Evolutionary conservation across 2,113 vertebrate species (phyloP), one percentile per base, ranked within the genome.

Genomic region (Tragelaphus scriptus): DNA sequence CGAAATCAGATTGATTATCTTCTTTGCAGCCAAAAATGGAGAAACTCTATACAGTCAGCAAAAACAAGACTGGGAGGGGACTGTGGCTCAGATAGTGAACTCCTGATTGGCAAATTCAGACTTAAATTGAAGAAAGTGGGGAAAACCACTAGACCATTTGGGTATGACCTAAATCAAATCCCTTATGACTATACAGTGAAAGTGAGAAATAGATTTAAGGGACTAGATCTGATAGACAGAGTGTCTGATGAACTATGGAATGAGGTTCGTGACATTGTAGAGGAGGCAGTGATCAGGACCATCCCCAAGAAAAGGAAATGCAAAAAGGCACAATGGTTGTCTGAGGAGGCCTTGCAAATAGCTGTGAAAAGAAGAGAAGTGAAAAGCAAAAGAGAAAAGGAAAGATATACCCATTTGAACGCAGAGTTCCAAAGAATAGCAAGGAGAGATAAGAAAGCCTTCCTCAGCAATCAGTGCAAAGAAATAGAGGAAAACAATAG

Each of bases 391-490:
- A 15, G 16, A 19, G 16, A n/a, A 68, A 68, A 68, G 16, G 65
- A 68, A 68, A 68, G 63, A 68, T n/a, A 68, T n/a, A n/a, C 16
- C 16, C 16, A n/a, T 16, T 19, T n/a, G 16, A 68, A 68, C 0
- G 15, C 63, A 68, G 63, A 68, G 16, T 68, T n/a, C 16, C 63
- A 68, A 68, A 68, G 63, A 65, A 65, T 32, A 65, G 30, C 63
- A 8, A 17, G 63, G 30, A 65, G 14, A 65, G 63, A 68, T 68
- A 68, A 68, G 30, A 68, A n/a, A 19, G 32, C 32, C 14, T n/a
- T 68, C 16, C 32, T n/a, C 8, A 19, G 32, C 0, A 0, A n/a
- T 68, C 63, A 68, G 2, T n/a, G 63, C 30, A n/a, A 17, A n/a
- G 63, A 65, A 65, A 65, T n/a, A 65, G 63, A 32, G 30, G 30